These are phyloP conservation scores for Rhagologus leucostigma DNA, from an alignment of 2,113 vertebrate genomes.

Conservation along the genomic window DNA sequence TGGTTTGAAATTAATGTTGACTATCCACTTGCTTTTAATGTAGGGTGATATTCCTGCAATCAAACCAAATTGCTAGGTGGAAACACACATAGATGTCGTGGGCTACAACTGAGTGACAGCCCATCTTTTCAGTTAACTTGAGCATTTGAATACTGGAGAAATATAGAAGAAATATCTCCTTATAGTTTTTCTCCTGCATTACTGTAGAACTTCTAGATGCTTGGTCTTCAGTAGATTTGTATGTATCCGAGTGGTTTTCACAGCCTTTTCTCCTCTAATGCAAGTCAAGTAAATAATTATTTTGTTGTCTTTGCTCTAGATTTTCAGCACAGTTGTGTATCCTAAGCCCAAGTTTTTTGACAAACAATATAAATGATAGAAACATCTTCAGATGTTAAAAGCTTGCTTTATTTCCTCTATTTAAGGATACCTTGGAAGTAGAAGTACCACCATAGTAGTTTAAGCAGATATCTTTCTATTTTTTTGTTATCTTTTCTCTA, in stretches of 20 bases:
- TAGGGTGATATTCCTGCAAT: background rate
- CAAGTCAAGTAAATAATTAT: background rate
- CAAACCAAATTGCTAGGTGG: background rate
- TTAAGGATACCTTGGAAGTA: background rate
- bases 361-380: background rate
- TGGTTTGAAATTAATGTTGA: background rate
- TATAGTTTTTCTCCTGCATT: background rate
- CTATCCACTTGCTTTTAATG: background rate
- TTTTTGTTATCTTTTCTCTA: background rate
- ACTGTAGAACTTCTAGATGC: background rate
- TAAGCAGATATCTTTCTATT: background rate
- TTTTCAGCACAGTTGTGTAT: background rate
- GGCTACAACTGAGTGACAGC: background rate
- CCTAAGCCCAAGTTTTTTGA: background rate
- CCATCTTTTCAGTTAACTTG: background rate
- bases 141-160: background rate
- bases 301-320: background rate
- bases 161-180: background rate
- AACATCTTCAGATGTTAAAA: background rate
- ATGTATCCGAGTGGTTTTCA: background rate
- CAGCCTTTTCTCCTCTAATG: background rate
- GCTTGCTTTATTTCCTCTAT: background rate
- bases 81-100: rapidly evolving
- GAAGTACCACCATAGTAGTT: background rate
- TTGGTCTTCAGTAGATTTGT: background rate